Base-by-base conservation (phyloP, 23 tunicate genomes). In the Trididemnum miniatum region DNA sequence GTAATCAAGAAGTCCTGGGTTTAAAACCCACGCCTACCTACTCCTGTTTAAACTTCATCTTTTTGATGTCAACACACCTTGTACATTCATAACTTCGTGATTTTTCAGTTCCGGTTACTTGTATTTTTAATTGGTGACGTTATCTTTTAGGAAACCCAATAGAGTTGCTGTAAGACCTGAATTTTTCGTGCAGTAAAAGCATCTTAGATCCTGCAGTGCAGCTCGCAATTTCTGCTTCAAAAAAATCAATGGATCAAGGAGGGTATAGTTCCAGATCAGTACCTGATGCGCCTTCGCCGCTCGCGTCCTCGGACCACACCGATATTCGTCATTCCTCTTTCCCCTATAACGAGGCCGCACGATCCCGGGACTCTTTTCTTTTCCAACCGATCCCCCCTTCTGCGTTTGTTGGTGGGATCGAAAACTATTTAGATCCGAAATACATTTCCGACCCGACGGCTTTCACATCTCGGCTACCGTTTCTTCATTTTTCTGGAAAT, bases 341-440 rank as follows among this genome's bases (percentile, higher is more conserved):
- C 20, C 79, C 59, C 30, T 73, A 37, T 39, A 27, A 2, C 59
- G 79, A 73, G 59, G 2, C 27, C 20, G 59, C 57, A 30, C 3
- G 24, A 2, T 38, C 87, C 52, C 80, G 80, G 1, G 90, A 86
- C 23, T 23, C 83, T n/a, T 37, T 86, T 34, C 57, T 86, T 26
- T 79, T 86, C 31, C 90, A 79, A 27, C 74, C 90, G 3, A 35
- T 86, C 59, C 83, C 65, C 51, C 89, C 96, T 31, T 83, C 85
- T 1, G 50, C 86, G 25, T 77, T 86, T 33, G 83, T 85, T 32
- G 85, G 87, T 1, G 97, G 97, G 23, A 91, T 91, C 59, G 97
- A 91, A 71, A 91, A 86, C 69, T 91, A 91, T 59, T 38, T 91
- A 74, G 97, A 91, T 65, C 97, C 97, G 31, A 91, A 91, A 66